Evolutionary conservation across 2,888 invertebrate species (phyloP).

Genomic region (Apamea crenata): DNA sequence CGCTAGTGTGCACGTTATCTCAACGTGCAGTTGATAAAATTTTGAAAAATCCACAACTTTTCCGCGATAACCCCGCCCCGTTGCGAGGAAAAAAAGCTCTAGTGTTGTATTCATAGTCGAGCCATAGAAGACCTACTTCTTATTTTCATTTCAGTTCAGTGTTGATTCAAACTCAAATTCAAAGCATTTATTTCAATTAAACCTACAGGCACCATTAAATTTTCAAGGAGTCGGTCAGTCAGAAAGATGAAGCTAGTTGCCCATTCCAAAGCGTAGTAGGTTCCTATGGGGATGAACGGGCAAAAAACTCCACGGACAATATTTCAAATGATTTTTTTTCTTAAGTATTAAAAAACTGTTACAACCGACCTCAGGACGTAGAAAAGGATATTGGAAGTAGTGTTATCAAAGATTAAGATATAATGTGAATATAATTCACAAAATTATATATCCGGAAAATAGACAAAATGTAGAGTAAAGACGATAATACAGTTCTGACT

Average conservation of each 20-base stretch:
- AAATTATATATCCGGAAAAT: neutral
- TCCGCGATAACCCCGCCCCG: slow-evolving; percentile 89
- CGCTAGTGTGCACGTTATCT: slow-evolving; percentile 80
- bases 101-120: slow-evolving; percentile 78
- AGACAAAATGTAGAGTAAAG: neutral
- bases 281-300: neutral
- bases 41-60: slow-evolving; percentile 90
- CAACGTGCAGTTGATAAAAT: slow-evolving; percentile 87
- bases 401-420: neutral
- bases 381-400: neutral
- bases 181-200: neutral
- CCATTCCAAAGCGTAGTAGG: too few species aligned
- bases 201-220: neutral
- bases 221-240: neutral
- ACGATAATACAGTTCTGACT: neutral
- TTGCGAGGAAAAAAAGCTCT: slow-evolving; percentile 86
- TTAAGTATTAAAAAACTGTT: neutral
- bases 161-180: neutral
- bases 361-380: too few species aligned
- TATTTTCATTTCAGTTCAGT: neutral
- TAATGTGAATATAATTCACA: too few species aligned
- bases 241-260: neutral
- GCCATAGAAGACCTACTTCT: neutral
- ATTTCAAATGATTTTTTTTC: neutral
- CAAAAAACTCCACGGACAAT: neutral